Base-by-base conservation (phyloP, 2,797 vertebrate species). In the Denticeps clupeoides region DNA sequence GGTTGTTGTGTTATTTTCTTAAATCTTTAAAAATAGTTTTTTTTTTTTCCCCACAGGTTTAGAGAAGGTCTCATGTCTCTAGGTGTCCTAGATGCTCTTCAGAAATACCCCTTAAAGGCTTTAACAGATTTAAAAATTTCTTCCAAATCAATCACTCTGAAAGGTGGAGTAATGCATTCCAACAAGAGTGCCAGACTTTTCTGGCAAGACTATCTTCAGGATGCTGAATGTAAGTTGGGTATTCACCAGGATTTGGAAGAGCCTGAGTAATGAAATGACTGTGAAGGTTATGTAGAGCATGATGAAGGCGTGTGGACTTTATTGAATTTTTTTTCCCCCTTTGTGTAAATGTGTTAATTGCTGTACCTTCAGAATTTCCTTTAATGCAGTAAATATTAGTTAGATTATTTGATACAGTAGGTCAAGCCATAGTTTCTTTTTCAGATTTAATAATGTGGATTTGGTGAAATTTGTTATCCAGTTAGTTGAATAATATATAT, bases 161-260 rank as follows among this genome's bases (percentile, higher is more conserved):
- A 37, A 55, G 40, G 37, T 46, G 53, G 29, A 55, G 53, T 44
- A 55, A 55, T 55, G 24, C 23, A 55, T 55, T 55, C 3, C 46
- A 55, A 10, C 24, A n/a, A n/a, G n/a, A n/a, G n/a, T n/a, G n/a
- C n/a, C n/a, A n/a, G n/a, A n/a, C n/a, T n/a, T n/a, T n/a, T n/a
- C n/a, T n/a, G n/a, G n/a, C n/a, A n/a, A n/a, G n/a, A n/a, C n/a
- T n/a, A 42, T 25, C 15, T 44, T 51, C 49, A 51, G 49, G 49
- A 44, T 51, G 49, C 49, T 43, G 49, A 51, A 51, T 26, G 40
- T 51, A 51, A 51, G 41, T 44, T 51, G 45, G 16, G 33, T 7
- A 35, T 31, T 42, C 47, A 26, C 41, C 21, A 45, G 47, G 53
- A 25, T 56, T 50, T 56, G 47, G 26, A 45, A 50, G 33, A 19